These are phyloP conservation scores for Scleropages formosus DNA, from an alignment of 2,797 vertebrate genomes.

Conservation along the genomic window DNA sequence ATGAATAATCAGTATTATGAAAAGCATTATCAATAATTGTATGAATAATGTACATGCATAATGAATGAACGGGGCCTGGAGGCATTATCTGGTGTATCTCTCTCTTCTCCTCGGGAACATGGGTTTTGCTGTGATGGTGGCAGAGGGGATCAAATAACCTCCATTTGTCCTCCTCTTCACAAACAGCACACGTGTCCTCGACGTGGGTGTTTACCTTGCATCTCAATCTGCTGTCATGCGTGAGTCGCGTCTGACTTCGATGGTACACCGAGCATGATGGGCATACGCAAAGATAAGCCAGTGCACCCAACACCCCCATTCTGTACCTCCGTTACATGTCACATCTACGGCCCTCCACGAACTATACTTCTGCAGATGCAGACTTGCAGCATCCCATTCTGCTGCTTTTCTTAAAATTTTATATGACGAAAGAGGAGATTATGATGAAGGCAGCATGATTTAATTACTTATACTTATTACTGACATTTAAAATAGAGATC, in stretches of 20 bases:
- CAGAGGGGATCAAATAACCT: constrained; percentile 77
- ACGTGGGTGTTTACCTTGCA: constrained; percentile 25
- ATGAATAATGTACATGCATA: constrained; percentile 85
- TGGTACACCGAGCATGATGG: constrained; percentile 3
- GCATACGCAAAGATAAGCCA: no score
- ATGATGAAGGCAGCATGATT: not conserved
- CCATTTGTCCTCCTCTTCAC: constrained; percentile 48
- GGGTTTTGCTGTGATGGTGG: constrained; percentile 72
- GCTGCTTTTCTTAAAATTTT: no score
- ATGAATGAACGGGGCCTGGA: constrained; percentile 83
- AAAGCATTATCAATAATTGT: constrained; percentile 90
- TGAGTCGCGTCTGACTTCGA: constrained; percentile 57
- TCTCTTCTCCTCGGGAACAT: constrained; percentile 75
- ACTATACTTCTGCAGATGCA: no score
- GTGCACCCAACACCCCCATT: no score
- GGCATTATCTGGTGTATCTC: constrained; percentile 74
- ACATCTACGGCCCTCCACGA: no score
- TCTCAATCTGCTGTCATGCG: constrained; percentile 43
- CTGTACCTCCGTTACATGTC: no score
- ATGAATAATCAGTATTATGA: constrained; percentile 86
- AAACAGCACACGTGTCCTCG: constrained; percentile 25
- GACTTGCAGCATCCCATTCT: no score
- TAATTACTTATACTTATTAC: not conserved
- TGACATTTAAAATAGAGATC: not conserved
- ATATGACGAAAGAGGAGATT: no score